These are phyloP conservation scores for Antennarius maculatus DNA, from an alignment of 2,797 vertebrate species.

Conservation along the genomic window DNA sequence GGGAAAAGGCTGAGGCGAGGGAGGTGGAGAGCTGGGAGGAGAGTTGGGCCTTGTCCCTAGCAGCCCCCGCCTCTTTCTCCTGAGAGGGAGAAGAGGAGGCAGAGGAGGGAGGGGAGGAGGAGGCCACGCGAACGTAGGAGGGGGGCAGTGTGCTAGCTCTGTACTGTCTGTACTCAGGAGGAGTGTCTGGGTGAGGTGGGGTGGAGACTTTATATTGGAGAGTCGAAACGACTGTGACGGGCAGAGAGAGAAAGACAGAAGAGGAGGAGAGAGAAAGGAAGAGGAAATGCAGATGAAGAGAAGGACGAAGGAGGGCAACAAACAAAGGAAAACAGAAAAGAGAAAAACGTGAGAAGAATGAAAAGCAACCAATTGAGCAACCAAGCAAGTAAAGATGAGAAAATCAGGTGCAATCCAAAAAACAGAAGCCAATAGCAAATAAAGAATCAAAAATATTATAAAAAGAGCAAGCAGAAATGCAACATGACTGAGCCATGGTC, in stretches of 20 bases:
- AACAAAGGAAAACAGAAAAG: constrained; percentile 82
- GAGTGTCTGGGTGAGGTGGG: constrained; percentile 82
- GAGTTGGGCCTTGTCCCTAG: constrained; percentile 77
- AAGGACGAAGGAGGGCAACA: constrained; percentile 74
- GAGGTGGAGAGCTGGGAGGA: constrained; percentile 85
- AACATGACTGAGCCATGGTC: constrained; percentile 79
- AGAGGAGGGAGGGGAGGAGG: constrained; percentile 76
- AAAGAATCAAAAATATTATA: constrained; percentile 73
- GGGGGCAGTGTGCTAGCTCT: constrained; percentile 81
- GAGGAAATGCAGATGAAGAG: constrained; percentile 65
- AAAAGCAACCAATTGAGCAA: constrained; percentile 78
- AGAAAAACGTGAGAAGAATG: constrained; percentile 81
- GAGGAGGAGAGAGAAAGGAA: constrained; percentile 37
- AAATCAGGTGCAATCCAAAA: constrained; percentile 78
- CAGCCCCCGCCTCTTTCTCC: constrained; percentile 74
- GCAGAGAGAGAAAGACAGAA: constrained; percentile 58
- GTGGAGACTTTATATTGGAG: constrained; percentile 88
- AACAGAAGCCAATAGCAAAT: constrained; percentile 75
- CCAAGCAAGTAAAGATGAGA: constrained; percentile 79
- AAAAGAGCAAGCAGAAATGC: constrained; percentile 78
- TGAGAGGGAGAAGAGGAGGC: constrained; percentile 74
- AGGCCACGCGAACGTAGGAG: constrained; percentile 81
- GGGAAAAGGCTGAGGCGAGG: constrained; percentile 84
- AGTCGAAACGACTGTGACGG: constrained; percentile 87
- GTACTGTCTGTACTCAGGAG: constrained; percentile 84